Evolutionary conservation across 2,888 invertebrate species (phyloP).

Genomic region (Lottia gigantea): DNA sequence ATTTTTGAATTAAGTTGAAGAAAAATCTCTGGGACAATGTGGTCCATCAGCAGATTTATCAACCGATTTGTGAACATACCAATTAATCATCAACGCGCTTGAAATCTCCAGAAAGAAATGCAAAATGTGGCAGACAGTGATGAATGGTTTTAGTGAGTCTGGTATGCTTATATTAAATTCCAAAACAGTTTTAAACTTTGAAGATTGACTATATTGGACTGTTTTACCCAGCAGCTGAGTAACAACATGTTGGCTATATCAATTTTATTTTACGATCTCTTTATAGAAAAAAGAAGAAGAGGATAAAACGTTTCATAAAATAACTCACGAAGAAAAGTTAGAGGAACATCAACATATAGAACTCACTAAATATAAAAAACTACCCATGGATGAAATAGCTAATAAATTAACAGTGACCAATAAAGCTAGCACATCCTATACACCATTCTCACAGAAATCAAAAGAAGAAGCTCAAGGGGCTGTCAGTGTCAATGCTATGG

Average conservation of each 20-base stretch:
- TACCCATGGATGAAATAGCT: slow-evolving; percentile 61
- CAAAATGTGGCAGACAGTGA: no score
- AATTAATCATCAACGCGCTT: no score
- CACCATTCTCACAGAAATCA: slow-evolving; percentile 4
- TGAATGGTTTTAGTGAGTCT: no score
- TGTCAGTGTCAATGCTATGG: slow-evolving; percentile 60
- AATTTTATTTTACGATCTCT: not conserved
- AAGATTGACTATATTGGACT: no score
- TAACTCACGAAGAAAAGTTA: slow-evolving; percentile 9
- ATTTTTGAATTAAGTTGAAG: no score
- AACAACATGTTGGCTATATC: no score
- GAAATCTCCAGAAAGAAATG: no score
- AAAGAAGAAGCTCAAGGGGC: slow-evolving; percentile 28
- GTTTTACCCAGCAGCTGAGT: no score
- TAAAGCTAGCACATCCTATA: not conserved
- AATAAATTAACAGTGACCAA: slow-evolving; percentile 44
- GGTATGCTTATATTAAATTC: no score
- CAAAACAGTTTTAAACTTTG: no score
- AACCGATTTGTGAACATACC: no score
- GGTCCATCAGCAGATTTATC: not conserved
- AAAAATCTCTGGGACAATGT: no score
- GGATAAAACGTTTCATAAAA: slow-evolving; percentile 13
- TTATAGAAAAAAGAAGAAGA: slow-evolving; percentile 14
- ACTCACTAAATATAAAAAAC: slow-evolving; percentile 49
- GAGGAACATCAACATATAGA: slow-evolving; percentile 30